These are phyloP conservation scores for Menidia beryllina DNA, from an alignment of 2,113 vertebrate species.

Conservation along the genomic window DNA sequence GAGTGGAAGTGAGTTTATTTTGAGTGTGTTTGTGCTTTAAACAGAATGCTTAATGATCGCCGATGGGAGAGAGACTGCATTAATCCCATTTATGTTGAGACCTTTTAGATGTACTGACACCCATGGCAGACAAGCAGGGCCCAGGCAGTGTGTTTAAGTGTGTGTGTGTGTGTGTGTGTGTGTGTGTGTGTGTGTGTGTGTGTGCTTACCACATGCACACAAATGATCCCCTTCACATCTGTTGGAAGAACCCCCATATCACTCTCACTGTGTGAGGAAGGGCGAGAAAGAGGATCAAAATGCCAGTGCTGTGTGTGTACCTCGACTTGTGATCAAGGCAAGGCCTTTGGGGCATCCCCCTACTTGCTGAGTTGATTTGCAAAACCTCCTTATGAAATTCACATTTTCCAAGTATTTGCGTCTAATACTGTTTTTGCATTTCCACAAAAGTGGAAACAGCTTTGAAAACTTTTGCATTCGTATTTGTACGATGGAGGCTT, in stretches of 20 bases:
- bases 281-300: conserved; percentile 50
- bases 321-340: conserved; percentile 68
- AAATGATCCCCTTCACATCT: conserved; percentile 60
- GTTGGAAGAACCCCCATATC: conserved; percentile 54
- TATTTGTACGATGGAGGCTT: conserved; percentile 51
- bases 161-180: conserved; percentile 25
- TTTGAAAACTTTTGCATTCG: conserved; percentile 67
- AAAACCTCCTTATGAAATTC: conserved; percentile 69
- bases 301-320: conserved; percentile 60
- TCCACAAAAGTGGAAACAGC: conserved; percentile 64
- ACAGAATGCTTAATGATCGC: conserved; percentile 86
- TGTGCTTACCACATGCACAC: conserved; percentile 53
- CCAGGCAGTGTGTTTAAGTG: conserved; percentile 36
- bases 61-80: conserved; percentile 81
- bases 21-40: conserved; percentile 83
- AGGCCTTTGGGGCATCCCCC: conserved; percentile 73
- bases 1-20: conserved; percentile 82
- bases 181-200: conserved; percentile 22
- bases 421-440: conserved; percentile 67
- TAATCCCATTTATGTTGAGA: conserved; percentile 85
- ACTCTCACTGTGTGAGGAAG: conserved; percentile 30
- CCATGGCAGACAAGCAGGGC: conserved; percentile 72
- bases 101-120: conserved; percentile 84
- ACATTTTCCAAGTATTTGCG: conserved; percentile 60
- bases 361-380: conserved; percentile 62